A percentile compares a stretch with the other conserved stretches of the same genome.
phyloP scores from a whole-genome alignment of 2,888 invertebrate genomes.

The Caenorhabditis parvicauda region DNA sequence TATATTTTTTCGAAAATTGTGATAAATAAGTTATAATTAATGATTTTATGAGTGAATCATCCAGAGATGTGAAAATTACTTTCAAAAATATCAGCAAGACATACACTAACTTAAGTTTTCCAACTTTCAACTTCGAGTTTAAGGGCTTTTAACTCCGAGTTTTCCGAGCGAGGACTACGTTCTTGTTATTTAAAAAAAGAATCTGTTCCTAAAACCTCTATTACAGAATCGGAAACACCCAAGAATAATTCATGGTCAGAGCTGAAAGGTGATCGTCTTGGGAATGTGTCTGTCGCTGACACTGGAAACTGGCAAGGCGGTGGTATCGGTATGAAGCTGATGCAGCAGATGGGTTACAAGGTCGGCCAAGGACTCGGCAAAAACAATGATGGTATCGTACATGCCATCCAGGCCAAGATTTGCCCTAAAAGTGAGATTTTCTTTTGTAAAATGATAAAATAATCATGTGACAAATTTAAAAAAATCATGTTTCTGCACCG shows the following conservation, averaged over 20 bases:
- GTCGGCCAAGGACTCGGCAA: slow-evolving; percentile 43
- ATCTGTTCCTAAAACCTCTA: background rate
- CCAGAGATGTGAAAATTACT: no score
- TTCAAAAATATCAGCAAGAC: no score
- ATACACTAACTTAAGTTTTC: no score
- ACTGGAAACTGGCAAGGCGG: slow-evolving; percentile 41
- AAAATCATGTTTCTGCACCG: no score
- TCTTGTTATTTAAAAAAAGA: background rate
- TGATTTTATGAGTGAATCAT: no score
- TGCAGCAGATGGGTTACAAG: slow-evolving; percentile 48
- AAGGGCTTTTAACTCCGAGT: no score
- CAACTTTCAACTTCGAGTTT: no score
- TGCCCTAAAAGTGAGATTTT: slow-evolving; percentile 33
- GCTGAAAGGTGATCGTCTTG: slow-evolving; percentile 13
- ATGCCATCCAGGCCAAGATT: slow-evolving; percentile 40
- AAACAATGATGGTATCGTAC: slow-evolving; percentile 43
- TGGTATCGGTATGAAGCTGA: slow-evolving; percentile 39
- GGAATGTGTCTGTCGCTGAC: slow-evolving; percentile 22
- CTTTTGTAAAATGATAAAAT: no score
- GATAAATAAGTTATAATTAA: no score
- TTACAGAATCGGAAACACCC: background rate
- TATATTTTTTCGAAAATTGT: no score
- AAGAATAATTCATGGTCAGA: slow-evolving; percentile 17
- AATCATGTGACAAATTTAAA: no score
- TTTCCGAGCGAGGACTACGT: no score